Base-by-base conservation (phyloP, 2,797 vertebrate species). In the Lutjanus campechanus region DNA sequence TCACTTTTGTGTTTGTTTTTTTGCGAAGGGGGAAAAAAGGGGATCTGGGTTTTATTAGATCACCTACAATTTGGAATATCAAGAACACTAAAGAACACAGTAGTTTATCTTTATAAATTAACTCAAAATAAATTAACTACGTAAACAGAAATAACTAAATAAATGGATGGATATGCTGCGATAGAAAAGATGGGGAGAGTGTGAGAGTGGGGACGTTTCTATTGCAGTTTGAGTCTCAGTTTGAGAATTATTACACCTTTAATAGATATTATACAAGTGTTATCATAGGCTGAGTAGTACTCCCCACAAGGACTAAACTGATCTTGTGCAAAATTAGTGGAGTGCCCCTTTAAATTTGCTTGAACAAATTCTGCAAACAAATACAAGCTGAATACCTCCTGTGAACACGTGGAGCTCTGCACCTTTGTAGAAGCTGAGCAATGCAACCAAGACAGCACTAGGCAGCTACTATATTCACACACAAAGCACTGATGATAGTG, bases 391-490 rank as follows among this genome's bases (percentile, higher is more conserved):
- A 67, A 53, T 11, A 43, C 7, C 8, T 72, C 2, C 36, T 41
- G 10, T 17, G 0, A 80, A 69, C 43, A 59, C 36, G 47, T 41
- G 5, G 11, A 74, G 47, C 25, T 63, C 19, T 69, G 75, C 47
- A 74, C 11, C 19, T 68, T 47, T n/a, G 40, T 46, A 8, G 61
- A 73, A 56, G 47, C 51, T 22, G 41, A 68, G 61, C 44, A 77
- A 20, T 11, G 54, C 56, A 40, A 46, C 51, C 25, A 40, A 43
- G 8, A 60, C 1, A 64, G 9, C 46, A 61, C 25, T 59, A 43
- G 10, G 41, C 10, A 43, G 41, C 8, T 8, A 17, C 8, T 61
- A 2, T 25, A 47, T 53, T 62, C 44, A 58, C 44, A 64, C 54
- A 56, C 2, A 72, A 71, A 79, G 69, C 58, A 64, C 1, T 19